phyloP scores from a whole-genome alignment of 2,113 vertebrate genomes.

The Aix galericulata region DNA sequence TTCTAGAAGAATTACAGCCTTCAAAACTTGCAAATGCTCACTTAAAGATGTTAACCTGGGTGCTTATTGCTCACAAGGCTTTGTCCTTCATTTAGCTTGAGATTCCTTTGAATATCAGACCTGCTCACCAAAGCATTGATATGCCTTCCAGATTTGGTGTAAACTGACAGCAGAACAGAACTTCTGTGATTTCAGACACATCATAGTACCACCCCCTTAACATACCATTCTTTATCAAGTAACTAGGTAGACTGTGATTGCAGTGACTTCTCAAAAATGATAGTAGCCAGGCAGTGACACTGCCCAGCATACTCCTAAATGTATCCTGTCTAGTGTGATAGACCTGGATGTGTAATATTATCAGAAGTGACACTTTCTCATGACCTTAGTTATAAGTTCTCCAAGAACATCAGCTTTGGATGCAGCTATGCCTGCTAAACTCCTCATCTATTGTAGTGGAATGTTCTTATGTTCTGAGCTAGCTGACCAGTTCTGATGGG shows the following conservation, averaged over 20 bases:
- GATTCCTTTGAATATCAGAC: background rate
- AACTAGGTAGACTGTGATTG: background rate
- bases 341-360: background rate
- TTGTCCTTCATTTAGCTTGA: background rate
- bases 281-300: background rate
- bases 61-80: background rate
- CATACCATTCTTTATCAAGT: background rate
- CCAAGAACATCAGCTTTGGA: background rate
- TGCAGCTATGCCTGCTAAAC: background rate
- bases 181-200: background rate
- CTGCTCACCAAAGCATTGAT: background rate
- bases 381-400: background rate
- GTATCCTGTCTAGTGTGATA: background rate
- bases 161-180: background rate
- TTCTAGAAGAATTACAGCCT: background rate
- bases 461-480: background rate
- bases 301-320: background rate
- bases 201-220: background rate
- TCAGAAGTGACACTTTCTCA: background rate
- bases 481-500: background rate
- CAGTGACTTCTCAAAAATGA: background rate
- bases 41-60: background rate
- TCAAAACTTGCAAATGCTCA: background rate
- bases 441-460: background rate
- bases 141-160: background rate